phyloP scores from a whole-genome alignment of 2,797 vertebrate genomes.

The Vipera ursinii region DNA sequence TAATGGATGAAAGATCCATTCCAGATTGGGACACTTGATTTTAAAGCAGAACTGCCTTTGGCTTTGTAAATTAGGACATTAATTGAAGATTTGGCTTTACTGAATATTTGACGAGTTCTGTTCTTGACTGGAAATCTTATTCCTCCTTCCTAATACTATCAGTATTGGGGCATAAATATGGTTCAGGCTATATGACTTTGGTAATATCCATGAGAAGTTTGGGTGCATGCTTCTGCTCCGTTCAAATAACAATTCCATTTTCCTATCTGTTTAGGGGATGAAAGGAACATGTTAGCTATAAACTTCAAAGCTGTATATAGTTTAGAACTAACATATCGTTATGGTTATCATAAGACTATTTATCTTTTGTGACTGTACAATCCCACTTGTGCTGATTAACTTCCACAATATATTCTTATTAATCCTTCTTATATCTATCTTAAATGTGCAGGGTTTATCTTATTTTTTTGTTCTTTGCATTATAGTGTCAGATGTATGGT shows the following conservation, averaged over 20 bases:
- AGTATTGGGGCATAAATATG: not conserved
- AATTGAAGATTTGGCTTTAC: not conserved
- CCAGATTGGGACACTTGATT: not conserved
- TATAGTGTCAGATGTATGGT: not conserved
- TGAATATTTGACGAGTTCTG: not conserved
- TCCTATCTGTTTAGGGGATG: not conserved
- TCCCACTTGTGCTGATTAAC: not conserved
- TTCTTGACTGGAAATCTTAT: not conserved
- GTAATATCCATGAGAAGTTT: not conserved
- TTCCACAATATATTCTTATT: not conserved
- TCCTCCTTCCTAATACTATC: not conserved
- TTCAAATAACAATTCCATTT: not conserved
- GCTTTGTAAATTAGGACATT: not conserved
- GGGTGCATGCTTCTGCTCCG: not conserved
- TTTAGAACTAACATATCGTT: not conserved
- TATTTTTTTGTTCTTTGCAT: not conserved
- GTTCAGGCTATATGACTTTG: not conserved
- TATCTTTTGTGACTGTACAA: not conserved
- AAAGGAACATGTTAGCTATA: not conserved
- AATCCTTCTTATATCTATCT: not conserved
- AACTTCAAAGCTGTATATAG: not conserved
- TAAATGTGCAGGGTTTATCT: not conserved
- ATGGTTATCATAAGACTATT: not conserved
- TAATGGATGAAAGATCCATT: conserved; percentile 18
- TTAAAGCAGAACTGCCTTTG: not conserved